Percentiles rank a stretch among this genome's conserved stretches.
These are phyloP conservation scores for Laupala kohalensis DNA, from an alignment of 1,140 invertebrate species.

Conservation along the genomic window DNA sequence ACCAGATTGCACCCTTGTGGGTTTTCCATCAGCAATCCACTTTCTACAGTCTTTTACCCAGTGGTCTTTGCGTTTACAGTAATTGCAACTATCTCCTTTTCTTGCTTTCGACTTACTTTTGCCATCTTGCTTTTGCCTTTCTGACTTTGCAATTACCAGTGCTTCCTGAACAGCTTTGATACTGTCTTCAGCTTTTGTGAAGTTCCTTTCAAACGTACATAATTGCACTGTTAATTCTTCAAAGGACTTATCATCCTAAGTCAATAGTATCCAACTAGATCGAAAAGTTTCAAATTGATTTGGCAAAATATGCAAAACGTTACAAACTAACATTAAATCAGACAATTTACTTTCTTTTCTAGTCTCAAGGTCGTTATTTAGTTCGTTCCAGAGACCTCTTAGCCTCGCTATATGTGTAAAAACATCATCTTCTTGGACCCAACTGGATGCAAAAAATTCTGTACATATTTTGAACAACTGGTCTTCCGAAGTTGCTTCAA, in stretches of 20 bases:
- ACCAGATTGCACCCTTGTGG: too few relatives aligned
- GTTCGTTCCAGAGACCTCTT: constrained; percentile 22
- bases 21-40: too few relatives aligned
- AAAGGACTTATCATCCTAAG: constrained; percentile 20
- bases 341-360: constrained; percentile 16
- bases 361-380: constrained; percentile 21
- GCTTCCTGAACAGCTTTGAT: constrained; percentile 16
- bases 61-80: too few relatives aligned
- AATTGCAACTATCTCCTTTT: too few relatives aligned
- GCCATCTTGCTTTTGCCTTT: constrained; percentile 13
- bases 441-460: constrained; percentile 23
- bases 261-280: constrained; percentile 22
- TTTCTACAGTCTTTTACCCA: too few relatives aligned
- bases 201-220: constrained; percentile 20
- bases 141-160: too few relatives aligned
- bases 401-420: constrained; percentile 23
- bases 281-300: constrained; percentile 19
- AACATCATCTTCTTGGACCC: constrained; percentile 22
- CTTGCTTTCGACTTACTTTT: background rate
- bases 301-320: constrained; percentile 21
- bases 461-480: constrained; percentile 23
- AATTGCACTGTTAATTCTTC: constrained; percentile 19
- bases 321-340: constrained; percentile 21
- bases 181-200: constrained; percentile 18
- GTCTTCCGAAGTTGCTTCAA: constrained; percentile 21